Conservation (phyloP, 1,140 invertebrate genomes). For the Bombus huntii region DNA sequence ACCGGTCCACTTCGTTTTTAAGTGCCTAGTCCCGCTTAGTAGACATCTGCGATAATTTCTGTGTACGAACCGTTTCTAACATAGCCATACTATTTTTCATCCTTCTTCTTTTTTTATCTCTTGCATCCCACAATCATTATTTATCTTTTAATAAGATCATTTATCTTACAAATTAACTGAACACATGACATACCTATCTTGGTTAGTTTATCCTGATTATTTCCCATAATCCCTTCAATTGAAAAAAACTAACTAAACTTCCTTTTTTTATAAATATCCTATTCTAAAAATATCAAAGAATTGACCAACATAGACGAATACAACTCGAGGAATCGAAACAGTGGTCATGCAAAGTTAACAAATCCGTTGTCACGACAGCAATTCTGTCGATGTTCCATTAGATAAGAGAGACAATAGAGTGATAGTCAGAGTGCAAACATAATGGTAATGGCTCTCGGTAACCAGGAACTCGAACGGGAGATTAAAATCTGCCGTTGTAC, state of each 20-base stretch:
- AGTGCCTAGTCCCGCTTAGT: conserved; percentile 67
- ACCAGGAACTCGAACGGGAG: conserved; percentile 67
- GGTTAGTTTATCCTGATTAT: too few species aligned
- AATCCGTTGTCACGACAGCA: conserved; percentile 33
- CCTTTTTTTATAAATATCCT: background rate
- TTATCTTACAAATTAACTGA: too few species aligned
- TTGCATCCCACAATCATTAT: background rate
- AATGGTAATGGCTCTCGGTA: conserved; percentile 70
- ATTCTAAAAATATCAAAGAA: background rate
- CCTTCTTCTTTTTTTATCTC: background rate
- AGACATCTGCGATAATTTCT: conserved; percentile 74
- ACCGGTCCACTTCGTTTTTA: conserved; percentile 76
- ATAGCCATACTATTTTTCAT: background rate
- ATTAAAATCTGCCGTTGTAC: conserved; percentile 71
- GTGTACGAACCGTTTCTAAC: background rate
- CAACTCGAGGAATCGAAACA: background rate
- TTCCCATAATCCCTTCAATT: too few species aligned
- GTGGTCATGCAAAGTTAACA: background rate
- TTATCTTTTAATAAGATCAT: background rate
- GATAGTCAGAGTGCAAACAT: conserved; percentile 63
- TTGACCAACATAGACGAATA: background rate
- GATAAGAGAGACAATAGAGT: conserved; percentile 69
- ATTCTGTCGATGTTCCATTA: conserved; percentile 23
- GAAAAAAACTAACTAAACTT: background rate
- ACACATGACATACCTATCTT: too few species aligned